Evolutionary conservation across 2,888 invertebrate species (phyloP), one percentile per base, ranked within the genome.

Genomic region (Rotaria macrura): DNA sequence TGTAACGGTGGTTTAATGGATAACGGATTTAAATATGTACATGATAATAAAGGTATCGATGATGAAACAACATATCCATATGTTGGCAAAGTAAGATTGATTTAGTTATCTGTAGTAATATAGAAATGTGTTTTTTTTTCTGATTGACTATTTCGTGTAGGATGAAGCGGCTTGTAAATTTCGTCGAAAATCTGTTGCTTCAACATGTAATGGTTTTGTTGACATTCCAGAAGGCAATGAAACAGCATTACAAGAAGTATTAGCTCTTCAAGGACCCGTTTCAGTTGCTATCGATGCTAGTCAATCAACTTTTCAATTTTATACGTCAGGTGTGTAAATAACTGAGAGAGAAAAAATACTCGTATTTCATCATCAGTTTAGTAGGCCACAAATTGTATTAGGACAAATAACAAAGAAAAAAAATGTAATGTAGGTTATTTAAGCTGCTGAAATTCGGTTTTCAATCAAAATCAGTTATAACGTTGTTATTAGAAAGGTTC

Each of bases 1-100:
- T 96, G 96, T 92, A 94, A 94, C 89, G 96, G 96, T 85, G 96
- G 88, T 20, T 85, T 88, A 43, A 88, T 88, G 88, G 88, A 88
- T 43, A 54, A 87, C 47, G 88, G 88, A 34, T 88, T 88, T 57
- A 40, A 79, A 54, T 88, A 88, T 72, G 85, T 88, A 34, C 84
- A 87, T 43, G 84, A 87, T 38, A 87, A 85, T 52, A 84, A 84
- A 29, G 88, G 88, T 54, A 54, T 88, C 20, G 86, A 88, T 83
- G 90, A 92, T 29, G 49, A 49, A 49, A 14, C 9, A 9, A 14
- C 12, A 12, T 49, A 49, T 14, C 49, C 49, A 12, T 49, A 49
- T 14, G 17, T 49, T 49, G 49, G 49, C 12, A 49, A 9, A 49
- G 49, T 49, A 49, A 49, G 49, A 49, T 49, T 49, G 4, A 47